A percentile compares a stretch with the other conserved stretches of the same genome.
Conservation (phyloP, 2,888 invertebrate genomes). For the Agrotis segetum region DNA sequence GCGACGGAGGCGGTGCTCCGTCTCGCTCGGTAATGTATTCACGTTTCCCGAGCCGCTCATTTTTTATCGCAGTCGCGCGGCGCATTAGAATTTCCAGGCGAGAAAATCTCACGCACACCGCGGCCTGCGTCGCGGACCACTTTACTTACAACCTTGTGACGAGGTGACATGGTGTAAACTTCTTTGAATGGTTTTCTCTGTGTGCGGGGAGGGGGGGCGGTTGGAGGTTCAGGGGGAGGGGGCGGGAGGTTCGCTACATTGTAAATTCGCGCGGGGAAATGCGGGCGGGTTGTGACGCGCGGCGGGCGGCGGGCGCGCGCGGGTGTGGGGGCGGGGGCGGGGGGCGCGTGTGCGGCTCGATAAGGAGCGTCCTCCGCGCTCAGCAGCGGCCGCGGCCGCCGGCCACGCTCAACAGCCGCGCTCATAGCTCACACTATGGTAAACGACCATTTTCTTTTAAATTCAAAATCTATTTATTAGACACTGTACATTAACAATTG, state of each 20-base stretch:
- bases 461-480: too few relatives aligned
- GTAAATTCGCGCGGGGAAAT: constrained; percentile 84
- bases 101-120: constrained; percentile 89
- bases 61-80: constrained; percentile 91
- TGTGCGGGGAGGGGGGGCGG: constrained; percentile 58
- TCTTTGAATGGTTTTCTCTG: constrained; percentile 25
- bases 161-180: constrained; percentile 23
- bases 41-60: constrained; percentile 88
- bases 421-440: background rate
- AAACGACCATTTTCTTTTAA: background rate
- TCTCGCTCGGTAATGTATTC: constrained; percentile 89
- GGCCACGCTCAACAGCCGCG: constrained; percentile 4
- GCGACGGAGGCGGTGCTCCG: constrained; percentile 72
- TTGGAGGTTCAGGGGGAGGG: constrained; percentile 66
- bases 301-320: constrained; percentile 32
- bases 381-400: constrained; percentile 50
- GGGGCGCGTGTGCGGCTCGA: constrained; percentile 75
- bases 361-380: constrained; percentile 72
- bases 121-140: constrained; percentile 27
- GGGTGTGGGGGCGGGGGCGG: constrained; percentile 49
- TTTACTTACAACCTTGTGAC: constrained; percentile 38
- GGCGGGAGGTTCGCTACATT: constrained; percentile 79
- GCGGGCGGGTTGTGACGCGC: constrained; percentile 58
- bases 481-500: background rate
- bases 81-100: constrained; percentile 91